A percentile compares a stretch with the other conserved stretches of the same genome.
These are phyloP conservation scores for Alethe diademata DNA, from an alignment of 2,113 vertebrate species.

Conservation along the genomic window DNA sequence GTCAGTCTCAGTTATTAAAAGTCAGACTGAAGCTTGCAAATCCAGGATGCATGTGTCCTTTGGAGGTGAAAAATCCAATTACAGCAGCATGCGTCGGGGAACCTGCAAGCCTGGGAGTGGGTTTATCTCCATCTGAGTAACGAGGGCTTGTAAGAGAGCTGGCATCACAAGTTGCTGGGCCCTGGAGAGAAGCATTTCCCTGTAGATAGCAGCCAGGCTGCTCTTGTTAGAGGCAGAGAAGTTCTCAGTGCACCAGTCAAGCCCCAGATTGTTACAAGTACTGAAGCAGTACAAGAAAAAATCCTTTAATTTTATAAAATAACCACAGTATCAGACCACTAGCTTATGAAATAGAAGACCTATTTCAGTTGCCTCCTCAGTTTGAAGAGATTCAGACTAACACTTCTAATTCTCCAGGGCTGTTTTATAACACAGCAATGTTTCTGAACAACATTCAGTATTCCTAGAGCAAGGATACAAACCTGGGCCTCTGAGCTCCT, in stretches of 20 bases:
- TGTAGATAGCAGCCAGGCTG: background rate
- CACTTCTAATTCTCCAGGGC: background rate
- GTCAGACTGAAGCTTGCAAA: conserved; percentile 29
- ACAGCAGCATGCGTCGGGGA: background rate
- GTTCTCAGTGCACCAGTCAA: background rate
- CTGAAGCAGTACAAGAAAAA: background rate
- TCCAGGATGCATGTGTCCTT: conserved; percentile 46
- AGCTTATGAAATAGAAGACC: conserved; percentile 23
- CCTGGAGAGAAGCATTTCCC: conserved; percentile 28
- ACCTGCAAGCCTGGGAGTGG: conserved; percentile 33
- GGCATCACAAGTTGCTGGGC: conserved; percentile 12
- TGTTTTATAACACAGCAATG: background rate
- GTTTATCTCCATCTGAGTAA: conserved; percentile 38
- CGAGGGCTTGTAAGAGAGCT: conserved; percentile 15
- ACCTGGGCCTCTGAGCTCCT: background rate
- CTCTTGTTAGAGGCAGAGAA: conserved; percentile 23
- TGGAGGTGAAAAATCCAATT: conserved; percentile 66
- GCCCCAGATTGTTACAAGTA: background rate
- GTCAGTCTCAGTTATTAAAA: conserved; percentile 18
- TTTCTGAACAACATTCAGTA: background rate
- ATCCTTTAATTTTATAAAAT: conserved; percentile 14
- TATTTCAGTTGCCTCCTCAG: background rate
- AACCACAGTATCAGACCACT: conserved; percentile 2
- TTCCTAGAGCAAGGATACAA: background rate
- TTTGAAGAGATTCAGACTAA: background rate